Percentiles rank a stretch among this genome's conserved stretches.
These are phyloP conservation scores for Strix uralensis DNA, from an alignment of 2,113 vertebrate genomes.

Conservation along the genomic window DNA sequence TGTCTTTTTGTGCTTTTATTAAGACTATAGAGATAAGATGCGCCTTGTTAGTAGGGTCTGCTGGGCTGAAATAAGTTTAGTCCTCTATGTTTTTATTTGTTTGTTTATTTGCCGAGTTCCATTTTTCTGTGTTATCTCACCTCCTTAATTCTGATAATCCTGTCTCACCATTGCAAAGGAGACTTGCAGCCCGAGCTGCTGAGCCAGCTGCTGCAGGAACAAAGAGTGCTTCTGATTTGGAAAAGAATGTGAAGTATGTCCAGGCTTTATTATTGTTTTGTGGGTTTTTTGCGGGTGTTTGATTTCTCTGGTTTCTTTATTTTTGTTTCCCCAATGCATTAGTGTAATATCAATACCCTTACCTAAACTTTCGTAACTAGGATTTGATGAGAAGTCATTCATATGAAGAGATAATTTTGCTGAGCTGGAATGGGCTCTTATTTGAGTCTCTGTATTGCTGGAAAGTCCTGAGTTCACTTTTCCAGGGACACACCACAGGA, in stretches of 20 bases:
- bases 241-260: constrained; percentile 6
- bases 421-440: background rate
- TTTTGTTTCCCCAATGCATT: background rate
- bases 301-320: background rate
- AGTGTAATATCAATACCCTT: background rate
- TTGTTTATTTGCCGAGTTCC: background rate
- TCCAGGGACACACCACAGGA: background rate
- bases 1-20: background rate
- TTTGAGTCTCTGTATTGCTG: background rate
- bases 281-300: background rate
- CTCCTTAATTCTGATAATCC: background rate
- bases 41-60: background rate
- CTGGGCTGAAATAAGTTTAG: background rate
- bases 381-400: background rate
- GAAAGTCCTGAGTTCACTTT: background rate
- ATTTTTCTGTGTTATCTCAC: background rate
- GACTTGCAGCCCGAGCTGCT: background rate
- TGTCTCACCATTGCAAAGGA: background rate
- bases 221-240: background rate
- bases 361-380: background rate
- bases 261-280: background rate
- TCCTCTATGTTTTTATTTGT: background rate
- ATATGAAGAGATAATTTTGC: background rate
- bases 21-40: background rate
- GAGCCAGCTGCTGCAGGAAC: background rate